Base-by-base conservation (phyloP, 2,888 invertebrate genomes). In the Augiades crinisus region DNA sequence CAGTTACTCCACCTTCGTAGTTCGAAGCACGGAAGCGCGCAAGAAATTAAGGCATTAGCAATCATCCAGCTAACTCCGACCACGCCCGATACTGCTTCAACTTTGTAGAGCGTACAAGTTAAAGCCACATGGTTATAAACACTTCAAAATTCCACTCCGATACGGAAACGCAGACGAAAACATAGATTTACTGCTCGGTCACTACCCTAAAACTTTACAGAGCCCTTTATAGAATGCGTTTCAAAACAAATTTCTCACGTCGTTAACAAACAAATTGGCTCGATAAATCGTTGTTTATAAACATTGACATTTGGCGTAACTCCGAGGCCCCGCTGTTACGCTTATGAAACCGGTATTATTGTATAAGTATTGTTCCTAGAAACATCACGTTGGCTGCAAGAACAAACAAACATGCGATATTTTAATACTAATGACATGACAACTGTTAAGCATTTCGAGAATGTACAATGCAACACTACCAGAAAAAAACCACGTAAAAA, bases 271-370 rank as follows among this genome's bases (percentile, higher is more conserved):
- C 45, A 21, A 43, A 33, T 38, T 54, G 45, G 45, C 49, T 38
- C 49, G 14, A 54, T 45, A 44, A 43, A 40, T 45, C 44, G 12
- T 37, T 54, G 45, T 54, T 54, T 50, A 54, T 50, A 50, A 50
- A 54, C 45, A 54, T 37, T 50, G 30, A 54, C 40, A 43, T 33
- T 54, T 46, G 44, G 45, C 33, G 38, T 40, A 6, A 36, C 44
- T 47, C 54, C 49, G 36, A 46, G 43, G 30, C 24, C 33, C 36
- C 30, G 21, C 13, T 7, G 41, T 33, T 47, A 22, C 33, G 49
- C 41, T 24, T 49, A 34, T 49, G 36, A 36, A 49, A 49, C 47
- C n/a, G n/a, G n/a, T 40, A 31, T 8, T 24, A 24, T 40, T 49
- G 14, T n/a, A n/a, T n/a, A n/a, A n/a, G 47, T 40, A 40, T 38